These are phyloP conservation scores for Cantharis lateralis DNA, from an alignment of 2,888 invertebrate genomes.

Conservation along the genomic window DNA sequence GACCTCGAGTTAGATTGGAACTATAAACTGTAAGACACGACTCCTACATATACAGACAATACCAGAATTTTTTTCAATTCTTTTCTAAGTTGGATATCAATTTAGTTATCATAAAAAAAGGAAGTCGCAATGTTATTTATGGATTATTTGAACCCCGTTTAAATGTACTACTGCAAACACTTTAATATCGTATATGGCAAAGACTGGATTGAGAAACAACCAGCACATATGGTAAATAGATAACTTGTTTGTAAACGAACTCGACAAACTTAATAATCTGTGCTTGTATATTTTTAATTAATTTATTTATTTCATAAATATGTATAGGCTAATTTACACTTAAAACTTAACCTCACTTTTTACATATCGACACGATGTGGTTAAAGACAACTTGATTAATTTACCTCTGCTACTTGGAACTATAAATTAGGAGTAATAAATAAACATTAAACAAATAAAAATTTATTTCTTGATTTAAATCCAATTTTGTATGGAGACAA, in stretches of 20 bases:
- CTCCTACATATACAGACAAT: conserved; percentile 34
- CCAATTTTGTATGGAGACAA: neutral
- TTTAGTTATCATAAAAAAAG: conserved; percentile 31
- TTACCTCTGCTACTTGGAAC: neutral
- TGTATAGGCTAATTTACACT: neutral
- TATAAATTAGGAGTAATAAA: neutral
- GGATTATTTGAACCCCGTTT: conserved; percentile 36
- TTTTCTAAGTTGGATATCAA: conserved; percentile 27
- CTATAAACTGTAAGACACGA: conserved; percentile 2
- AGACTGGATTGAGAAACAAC: conserved; percentile 23
- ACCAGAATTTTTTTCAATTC: conserved; percentile 22
- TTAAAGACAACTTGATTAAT: neutral
- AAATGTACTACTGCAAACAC: conserved; percentile 26
- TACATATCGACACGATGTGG: neutral
- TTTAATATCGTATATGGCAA: conserved; percentile 14
- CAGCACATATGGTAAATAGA: conserved; percentile 30
- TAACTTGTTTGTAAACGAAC: conserved; percentile 28
- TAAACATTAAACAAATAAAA: neutral
- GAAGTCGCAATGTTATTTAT: conserved; percentile 34
- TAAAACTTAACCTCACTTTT: neutral
- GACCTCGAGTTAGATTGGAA: neutral
- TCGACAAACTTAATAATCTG: neutral
- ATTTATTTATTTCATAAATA: neutral
- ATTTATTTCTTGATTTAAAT: neutral
- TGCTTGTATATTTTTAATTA: neutral